Conservation (phyloP, 2,888 invertebrate genomes). For the Andricus quercusramuli region DNA sequence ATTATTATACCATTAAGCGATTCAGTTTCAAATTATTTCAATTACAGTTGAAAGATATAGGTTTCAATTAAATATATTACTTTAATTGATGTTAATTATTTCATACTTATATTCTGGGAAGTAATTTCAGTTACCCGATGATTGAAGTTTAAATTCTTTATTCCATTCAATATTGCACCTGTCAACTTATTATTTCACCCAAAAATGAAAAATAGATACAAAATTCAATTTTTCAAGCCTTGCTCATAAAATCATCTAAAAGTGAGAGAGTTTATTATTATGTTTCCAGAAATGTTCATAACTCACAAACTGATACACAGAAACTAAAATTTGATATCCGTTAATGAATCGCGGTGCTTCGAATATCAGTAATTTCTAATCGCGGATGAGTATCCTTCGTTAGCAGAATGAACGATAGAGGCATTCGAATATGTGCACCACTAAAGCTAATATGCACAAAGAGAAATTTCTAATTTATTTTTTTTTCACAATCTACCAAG, state of each 20-base stretch:
- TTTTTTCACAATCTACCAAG: not conserved
- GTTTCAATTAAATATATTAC: not conserved
- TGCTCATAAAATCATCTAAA: not conserved
- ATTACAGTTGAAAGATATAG: not conserved
- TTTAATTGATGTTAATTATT: not conserved
- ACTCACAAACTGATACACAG: not conserved
- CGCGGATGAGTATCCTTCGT: constrained; percentile 25
- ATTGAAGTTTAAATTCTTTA: not conserved
- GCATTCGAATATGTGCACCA: not conserved
- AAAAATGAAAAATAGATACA: not conserved
- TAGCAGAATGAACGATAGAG: constrained; percentile 10
- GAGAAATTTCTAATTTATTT: not conserved
- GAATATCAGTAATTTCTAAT: constrained; percentile 33
- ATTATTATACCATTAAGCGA: no score
- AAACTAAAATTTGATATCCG: constrained; percentile 11
- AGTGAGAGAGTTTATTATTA: constrained; percentile 7
- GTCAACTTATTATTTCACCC: not conserved
- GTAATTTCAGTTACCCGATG: not conserved
- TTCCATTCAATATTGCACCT: not conserved
- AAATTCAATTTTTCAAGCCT: not conserved
- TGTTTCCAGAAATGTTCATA: not conserved
- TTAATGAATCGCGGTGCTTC: not conserved
- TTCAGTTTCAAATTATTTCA: no score
- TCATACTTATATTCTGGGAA: not conserved
- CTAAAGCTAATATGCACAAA: not conserved